Base-by-base conservation (phyloP, 2,797 vertebrate genomes). In the Chloroceryle inda region DNA sequence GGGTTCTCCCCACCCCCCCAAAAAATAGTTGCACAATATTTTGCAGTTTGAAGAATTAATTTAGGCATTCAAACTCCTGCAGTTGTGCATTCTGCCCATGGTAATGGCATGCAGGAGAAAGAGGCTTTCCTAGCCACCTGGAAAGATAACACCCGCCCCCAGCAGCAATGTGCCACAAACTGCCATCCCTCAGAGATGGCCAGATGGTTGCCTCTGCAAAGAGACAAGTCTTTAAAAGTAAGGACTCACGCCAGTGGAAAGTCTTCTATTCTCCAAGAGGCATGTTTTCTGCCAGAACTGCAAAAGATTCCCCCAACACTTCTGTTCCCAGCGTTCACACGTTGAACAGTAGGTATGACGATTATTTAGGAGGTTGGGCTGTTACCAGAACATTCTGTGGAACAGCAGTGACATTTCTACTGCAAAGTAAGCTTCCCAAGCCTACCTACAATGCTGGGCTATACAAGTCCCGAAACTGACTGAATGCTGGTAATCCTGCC, bases 181-280 rank as follows among this genome's bases (percentile, higher is more conserved):
- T 67, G 66, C 92, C 83, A 71, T 58, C 61, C 81, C 64, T 85
- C 59, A 2, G 44, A 89, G 78, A 47, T 66, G 78, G 77, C 84
- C 91, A 97, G 95, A 93, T 79, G 89, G 92, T 58, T 94, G 80
- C 87, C 84, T 85, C 88, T 74, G 88, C 71, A 80, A 89, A 89
- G 84, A 95, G 86, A 84, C 59, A 85, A 80, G 83, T 78, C 94
- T 71, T 78, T 72, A 21, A 88, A 95, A 92, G 86, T 27, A 89
- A 96, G 75, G 29, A 85, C 75, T 45, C 91, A 78, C 2, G 2
- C 95, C 91, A 94, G 73, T 53, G 78, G 78, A 94, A 96, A 92
- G 72, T 47, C 77, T 93, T 84, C 81, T 52, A 4, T 72, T 89
- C 90, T 94, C 67, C 31, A 38, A 89, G 72, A 94, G 72, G 85